Conservation (phyloP, 1,140 invertebrate species). For the Orchesella cincta region DNA sequence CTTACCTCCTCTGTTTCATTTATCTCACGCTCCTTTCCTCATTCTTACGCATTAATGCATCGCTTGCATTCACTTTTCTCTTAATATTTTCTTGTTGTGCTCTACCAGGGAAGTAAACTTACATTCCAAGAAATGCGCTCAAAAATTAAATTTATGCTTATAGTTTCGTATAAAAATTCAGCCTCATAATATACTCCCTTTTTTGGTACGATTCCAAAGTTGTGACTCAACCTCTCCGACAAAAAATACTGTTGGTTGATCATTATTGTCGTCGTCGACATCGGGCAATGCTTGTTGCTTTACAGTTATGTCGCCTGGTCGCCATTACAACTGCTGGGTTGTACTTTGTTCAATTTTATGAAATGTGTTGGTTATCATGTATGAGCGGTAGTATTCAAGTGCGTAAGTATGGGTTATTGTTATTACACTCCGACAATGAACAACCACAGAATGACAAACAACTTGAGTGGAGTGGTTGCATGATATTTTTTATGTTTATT, state of each 20-base stretch:
- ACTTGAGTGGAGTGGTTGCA: constrained; percentile 11
- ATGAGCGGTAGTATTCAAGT: not conserved
- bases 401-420: not conserved
- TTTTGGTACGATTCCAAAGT: too few species aligned
- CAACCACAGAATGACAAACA: constrained; percentile 18
- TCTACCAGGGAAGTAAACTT: not conserved
- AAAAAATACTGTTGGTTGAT: too few species aligned
- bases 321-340: too few species aligned
- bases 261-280: not conserved
- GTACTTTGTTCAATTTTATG: too few species aligned
- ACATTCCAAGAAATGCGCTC: not conserved
- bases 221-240: too few species aligned
- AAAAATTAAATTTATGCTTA: not conserved
- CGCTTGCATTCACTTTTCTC: not conserved
- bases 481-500: constrained; percentile 8
- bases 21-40: constrained; percentile 32
- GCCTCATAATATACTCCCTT: not conserved
- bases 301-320: not conserved
- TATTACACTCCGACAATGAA: too few species aligned
- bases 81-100: not conserved
- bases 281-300: not conserved
- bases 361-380: not conserved
- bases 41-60: not conserved
- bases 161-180: not conserved
- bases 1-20: constrained; percentile 44